Percentiles rank a stretch among this genome's conserved stretches.
phyloP scores from a whole-genome alignment of 2,113 vertebrate genomes.

The Anguilla rostrata region DNA sequence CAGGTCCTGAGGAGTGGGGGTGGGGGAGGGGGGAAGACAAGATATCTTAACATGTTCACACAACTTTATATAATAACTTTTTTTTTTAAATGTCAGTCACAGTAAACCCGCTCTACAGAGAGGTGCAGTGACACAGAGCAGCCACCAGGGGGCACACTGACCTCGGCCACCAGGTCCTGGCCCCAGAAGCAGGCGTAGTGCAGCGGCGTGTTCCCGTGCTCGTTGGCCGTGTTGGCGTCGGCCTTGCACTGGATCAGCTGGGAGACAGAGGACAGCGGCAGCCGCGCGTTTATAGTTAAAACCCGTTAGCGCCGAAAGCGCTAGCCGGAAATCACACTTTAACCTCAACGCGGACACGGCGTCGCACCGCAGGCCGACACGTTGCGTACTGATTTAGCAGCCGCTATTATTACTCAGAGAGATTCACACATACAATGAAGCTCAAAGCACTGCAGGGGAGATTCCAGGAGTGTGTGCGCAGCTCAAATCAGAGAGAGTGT shows the following conservation, averaged over 20 bases:
- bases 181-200: conserved; percentile 98
- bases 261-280: not conserved
- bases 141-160: conserved; percentile 55
- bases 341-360: not conserved
- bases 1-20: conserved; percentile 74
- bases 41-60: not conserved
- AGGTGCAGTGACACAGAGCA: not conserved
- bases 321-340: not conserved
- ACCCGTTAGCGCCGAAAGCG: not conserved
- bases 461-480: not conserved
- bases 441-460: not conserved
- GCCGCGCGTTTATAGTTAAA: not conserved
- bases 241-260: conserved; percentile 94
- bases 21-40: not conserved
- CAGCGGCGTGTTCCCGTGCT: conserved; percentile 90
- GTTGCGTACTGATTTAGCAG: too few species aligned
- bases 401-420: too few species aligned
- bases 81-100: not conserved
- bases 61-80: not conserved
- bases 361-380: not conserved
- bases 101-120: not conserved
- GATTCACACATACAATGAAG: not conserved
- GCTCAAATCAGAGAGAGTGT: too few species aligned
- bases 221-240: conserved; percentile 89
- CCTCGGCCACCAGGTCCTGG: conserved; percentile 90